Conservation (phyloP, 2,888 invertebrate species). For the Morpho deidamia region DNA sequence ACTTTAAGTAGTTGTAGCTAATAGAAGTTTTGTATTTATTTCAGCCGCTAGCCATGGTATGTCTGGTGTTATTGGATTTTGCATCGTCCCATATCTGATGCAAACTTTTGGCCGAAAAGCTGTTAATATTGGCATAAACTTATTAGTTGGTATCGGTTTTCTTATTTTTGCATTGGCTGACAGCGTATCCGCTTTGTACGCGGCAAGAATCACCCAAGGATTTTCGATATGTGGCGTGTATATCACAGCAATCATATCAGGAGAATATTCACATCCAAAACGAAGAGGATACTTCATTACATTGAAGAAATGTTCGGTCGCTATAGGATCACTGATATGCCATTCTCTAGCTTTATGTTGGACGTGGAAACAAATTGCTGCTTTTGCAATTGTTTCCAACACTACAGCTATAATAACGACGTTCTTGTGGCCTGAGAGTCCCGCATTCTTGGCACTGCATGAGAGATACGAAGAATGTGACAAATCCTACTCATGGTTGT, state of each 20-base stretch:
- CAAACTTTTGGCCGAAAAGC: constrained; percentile 37
- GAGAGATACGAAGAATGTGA: constrained; percentile 38
- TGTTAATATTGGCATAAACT: constrained; percentile 27
- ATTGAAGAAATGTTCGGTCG: constrained; percentile 30
- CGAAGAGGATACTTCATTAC: constrained; percentile 40
- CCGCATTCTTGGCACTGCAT: constrained; percentile 37
- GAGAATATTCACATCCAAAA: constrained; percentile 37
- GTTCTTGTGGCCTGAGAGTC: constrained; percentile 44
- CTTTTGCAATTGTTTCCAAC: constrained; percentile 23
- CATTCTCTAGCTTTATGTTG: constrained; percentile 34
- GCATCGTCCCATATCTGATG: constrained; percentile 35
- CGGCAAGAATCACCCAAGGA: constrained; percentile 39
- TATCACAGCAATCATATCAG: constrained; percentile 32
- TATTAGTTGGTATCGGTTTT: constrained; percentile 32
- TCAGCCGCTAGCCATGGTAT: constrained; percentile 39
- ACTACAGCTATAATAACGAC: constrained; percentile 28
- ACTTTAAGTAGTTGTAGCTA: no score
- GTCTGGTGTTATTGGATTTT: constrained; percentile 35
- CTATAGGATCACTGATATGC: constrained; percentile 34
- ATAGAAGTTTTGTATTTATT: constrained; percentile 14
- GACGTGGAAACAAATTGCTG: constrained; percentile 39
- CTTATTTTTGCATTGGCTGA: constrained; percentile 32
- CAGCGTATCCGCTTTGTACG: constrained; percentile 28
- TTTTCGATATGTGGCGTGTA: constrained; percentile 34
- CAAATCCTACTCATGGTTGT: constrained; percentile 34